Evolutionary conservation across 2,888 invertebrate species (phyloP).

Genomic region (Trisateles emortualis): DNA sequence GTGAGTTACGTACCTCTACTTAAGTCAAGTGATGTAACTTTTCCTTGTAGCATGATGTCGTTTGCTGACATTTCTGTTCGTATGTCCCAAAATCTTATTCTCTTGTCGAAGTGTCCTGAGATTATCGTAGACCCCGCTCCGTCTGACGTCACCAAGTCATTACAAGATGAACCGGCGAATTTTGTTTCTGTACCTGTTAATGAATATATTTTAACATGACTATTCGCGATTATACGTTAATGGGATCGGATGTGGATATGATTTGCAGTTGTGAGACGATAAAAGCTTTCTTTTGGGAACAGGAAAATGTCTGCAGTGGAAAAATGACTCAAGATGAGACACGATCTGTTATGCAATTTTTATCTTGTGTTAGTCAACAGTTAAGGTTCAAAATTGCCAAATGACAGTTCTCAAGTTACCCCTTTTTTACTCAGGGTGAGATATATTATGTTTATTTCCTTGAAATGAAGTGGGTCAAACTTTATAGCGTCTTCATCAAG

Average conservation of each 20-base stretch:
- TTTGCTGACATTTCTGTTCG: constrained; percentile 94
- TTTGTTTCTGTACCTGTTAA: constrained; percentile 94
- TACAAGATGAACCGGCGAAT: constrained; percentile 98
- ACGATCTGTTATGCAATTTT: too few relatives aligned
- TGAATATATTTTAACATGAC: constrained; percentile 22
- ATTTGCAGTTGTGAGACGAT: not conserved
- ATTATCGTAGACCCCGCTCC: constrained; percentile 96
- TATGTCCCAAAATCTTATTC: constrained; percentile 98
- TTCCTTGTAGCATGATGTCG: constrained; percentile 95
- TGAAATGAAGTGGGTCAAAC: too few relatives aligned
- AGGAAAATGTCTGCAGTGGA: too few relatives aligned
- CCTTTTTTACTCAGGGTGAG: too few relatives aligned
- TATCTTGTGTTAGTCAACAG: too few relatives aligned
- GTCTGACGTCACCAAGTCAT: constrained; percentile 97
- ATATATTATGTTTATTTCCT: too few relatives aligned
- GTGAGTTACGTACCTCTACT: constrained; percentile 94
- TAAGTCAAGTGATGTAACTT: constrained; percentile 97
- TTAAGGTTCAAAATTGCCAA: too few relatives aligned
- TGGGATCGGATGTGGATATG: not conserved
- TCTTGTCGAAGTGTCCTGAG: constrained; percentile 99
- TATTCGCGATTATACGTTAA: constrained; percentile 12
- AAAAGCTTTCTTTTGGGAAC: not conserved
- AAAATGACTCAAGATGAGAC: too few relatives aligned
- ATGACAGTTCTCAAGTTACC: too few relatives aligned
- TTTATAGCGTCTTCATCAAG: too few relatives aligned